Base-by-base conservation (phyloP, 2,888 invertebrate genomes). In the Hyppa rectilinea region DNA sequence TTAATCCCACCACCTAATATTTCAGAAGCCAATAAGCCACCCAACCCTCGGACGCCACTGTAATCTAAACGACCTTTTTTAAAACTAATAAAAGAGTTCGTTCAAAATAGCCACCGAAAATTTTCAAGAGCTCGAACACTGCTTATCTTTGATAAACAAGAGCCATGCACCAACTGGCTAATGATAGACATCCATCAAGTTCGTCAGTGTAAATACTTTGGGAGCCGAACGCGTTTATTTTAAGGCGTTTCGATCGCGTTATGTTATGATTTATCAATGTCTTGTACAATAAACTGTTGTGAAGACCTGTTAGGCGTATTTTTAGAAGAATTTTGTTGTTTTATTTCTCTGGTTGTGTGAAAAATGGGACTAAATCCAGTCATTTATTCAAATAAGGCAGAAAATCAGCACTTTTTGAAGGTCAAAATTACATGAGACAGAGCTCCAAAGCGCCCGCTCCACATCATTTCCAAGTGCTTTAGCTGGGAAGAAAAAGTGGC, bases 11-110 rank as follows among this genome's bases (percentile, higher is more conserved):
- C 89, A 90, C 92, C 91, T 91, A 92, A 94, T 94, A 94, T 92
- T 92, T 94, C 92, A 93, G 91, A 91, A 88, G 89, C 91, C 92
- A 94, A 93, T 94, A 93, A 93, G 92, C 92, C 89, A 90, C 89
- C 84, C 88, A 90, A 89, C 91, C 92, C 91, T 90, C 92, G 88
- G 89, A 92, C 89, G 89, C 90, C 82, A 84, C 81, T 88, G 90
- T 95, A 95, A 95, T 96, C 95, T 96, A 93, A 96, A 95, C 95
- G 94, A 94, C 94, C 95, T 92, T 94, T 94, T 95, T 95, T 94
- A 93, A 93, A 95, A 94, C 94, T 94, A 95, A 95, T 95, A 95
- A 95, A 95, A 95, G 90, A 92, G 90, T 90, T 92, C 92, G 94
- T 94, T 95, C 91, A 91, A 95, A 95, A 95, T 95, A 95, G 95